These are phyloP conservation scores for Sapayoa aenigma DNA, from an alignment of 2,113 vertebrate genomes.

Conservation along the genomic window DNA sequence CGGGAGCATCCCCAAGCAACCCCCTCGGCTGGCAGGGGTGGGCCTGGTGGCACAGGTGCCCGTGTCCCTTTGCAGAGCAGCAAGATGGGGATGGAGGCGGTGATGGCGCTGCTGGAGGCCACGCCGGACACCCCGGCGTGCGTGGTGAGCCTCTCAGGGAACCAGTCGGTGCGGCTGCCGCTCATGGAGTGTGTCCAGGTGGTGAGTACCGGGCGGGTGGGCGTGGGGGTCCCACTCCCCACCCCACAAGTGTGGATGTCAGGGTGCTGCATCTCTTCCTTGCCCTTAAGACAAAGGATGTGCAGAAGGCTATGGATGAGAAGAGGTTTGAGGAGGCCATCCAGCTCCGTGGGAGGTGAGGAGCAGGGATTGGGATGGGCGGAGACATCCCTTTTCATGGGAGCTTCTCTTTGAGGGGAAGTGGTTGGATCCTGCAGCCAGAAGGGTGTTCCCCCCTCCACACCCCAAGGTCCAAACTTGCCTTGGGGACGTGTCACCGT, in stretches of 20 bases:
- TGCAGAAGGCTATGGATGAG: constrained; percentile 94
- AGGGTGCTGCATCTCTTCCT: neutral
- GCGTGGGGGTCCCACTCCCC: neutral
- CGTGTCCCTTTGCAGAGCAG: constrained; percentile 79
- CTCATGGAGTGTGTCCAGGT: constrained; percentile 95
- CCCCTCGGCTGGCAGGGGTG: neutral
- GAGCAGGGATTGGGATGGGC: rapidly evolving
- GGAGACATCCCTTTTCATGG: neutral
- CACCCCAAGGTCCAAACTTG: neutral
- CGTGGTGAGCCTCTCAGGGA: constrained; percentile 90
- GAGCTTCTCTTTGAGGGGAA: neutral
- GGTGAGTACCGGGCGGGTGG: constrained; percentile 67
- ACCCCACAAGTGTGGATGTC: rapidly evolving
- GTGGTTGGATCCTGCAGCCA: neutral
- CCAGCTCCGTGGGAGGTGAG: constrained; percentile 89
- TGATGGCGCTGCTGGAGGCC: constrained; percentile 89
- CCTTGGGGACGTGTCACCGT: rapidly evolving
- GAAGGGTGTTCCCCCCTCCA: neutral
- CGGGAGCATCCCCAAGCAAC: neutral
- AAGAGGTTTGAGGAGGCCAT: constrained; percentile 89
- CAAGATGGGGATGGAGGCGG: constrained; percentile 93
- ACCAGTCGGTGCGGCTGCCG: constrained; percentile 88
- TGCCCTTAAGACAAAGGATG: constrained; percentile 79
- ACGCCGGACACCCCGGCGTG: constrained; percentile 86
- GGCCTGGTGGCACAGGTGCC: neutral